Evolutionary conservation across 2,797 vertebrate species (phyloP).

Genomic region (Scolopax rusticola): DNA sequence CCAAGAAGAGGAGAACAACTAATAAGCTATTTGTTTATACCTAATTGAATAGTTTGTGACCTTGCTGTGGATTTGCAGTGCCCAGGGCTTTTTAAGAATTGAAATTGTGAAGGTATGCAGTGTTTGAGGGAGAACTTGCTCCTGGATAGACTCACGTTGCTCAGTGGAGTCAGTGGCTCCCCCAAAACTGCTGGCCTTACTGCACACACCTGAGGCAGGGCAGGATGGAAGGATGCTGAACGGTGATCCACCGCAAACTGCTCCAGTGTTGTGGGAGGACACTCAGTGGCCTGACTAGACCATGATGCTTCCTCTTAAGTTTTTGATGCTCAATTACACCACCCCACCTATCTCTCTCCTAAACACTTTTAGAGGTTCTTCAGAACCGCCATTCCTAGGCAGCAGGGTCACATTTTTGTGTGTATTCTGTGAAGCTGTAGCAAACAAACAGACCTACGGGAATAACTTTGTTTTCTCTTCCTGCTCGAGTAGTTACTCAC

Average conservation of each 20-base stretch:
- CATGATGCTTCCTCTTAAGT: background rate
- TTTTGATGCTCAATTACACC: background rate
- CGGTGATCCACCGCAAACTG: background rate
- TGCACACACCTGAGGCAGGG: background rate
- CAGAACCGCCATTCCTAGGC: background rate
- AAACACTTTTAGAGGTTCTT: background rate
- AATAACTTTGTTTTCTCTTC: conserved; percentile 41
- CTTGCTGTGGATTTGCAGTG: background rate
- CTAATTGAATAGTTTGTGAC: background rate
- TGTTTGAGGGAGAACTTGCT: background rate
- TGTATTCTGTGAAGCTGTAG: background rate
- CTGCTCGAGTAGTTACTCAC: conserved; percentile 83
- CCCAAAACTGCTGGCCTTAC: background rate
- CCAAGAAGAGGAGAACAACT: background rate
- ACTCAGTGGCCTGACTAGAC: background rate
- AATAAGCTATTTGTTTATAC: background rate
- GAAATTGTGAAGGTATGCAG: background rate
- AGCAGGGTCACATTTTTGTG: background rate
- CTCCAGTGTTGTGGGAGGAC: accelerated
- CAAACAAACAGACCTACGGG: background rate
- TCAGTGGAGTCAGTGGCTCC: background rate
- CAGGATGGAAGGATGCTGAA: background rate
- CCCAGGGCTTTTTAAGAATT: background rate
- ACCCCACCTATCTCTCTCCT: background rate
- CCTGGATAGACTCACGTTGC: background rate